Conservation (phyloP, 2,797 vertebrate species). For the Pangasius djambal region DNA sequence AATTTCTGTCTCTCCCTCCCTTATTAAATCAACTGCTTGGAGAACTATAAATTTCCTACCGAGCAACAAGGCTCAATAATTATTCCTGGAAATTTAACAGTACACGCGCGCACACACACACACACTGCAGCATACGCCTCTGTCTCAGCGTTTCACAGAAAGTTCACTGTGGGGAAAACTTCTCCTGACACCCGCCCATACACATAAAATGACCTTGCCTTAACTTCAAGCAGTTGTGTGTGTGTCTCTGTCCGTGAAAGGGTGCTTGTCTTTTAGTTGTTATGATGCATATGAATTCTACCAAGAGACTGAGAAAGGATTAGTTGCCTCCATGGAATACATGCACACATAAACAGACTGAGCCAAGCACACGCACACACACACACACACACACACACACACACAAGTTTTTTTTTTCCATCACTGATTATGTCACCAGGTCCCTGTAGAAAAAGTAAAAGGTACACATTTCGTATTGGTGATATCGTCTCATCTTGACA, state of each 20-base stretch:
- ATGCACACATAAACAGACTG: constrained; percentile 40
- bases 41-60: constrained; percentile 28
- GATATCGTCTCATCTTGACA: not conserved
- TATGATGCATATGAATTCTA: constrained; percentile 36
- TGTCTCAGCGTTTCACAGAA: constrained; percentile 11
- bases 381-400: not conserved
- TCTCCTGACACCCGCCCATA: constrained; percentile 11
- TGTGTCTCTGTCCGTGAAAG: constrained; percentile 46
- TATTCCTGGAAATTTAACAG: constrained; percentile 41
- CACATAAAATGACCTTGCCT: constrained; percentile 20
- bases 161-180: constrained; percentile 33
- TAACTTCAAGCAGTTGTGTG: constrained; percentile 13
- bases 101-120: constrained; percentile 26
- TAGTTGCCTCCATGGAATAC: constrained; percentile 26
- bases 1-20: not conserved
- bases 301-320: constrained; percentile 32
- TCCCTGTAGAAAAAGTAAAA: not conserved
- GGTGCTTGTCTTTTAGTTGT: constrained; percentile 52
- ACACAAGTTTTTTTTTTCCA: constrained; percentile 24
- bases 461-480: not conserved
- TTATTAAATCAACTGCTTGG: constrained; percentile 28
- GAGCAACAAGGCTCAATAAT: constrained; percentile 35
- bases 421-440: constrained; percentile 24
- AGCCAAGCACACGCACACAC: not conserved
- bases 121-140: not conserved